Conservation (phyloP, 2,113 vertebrate genomes). For the Dasyornis broadbenti region DNA sequence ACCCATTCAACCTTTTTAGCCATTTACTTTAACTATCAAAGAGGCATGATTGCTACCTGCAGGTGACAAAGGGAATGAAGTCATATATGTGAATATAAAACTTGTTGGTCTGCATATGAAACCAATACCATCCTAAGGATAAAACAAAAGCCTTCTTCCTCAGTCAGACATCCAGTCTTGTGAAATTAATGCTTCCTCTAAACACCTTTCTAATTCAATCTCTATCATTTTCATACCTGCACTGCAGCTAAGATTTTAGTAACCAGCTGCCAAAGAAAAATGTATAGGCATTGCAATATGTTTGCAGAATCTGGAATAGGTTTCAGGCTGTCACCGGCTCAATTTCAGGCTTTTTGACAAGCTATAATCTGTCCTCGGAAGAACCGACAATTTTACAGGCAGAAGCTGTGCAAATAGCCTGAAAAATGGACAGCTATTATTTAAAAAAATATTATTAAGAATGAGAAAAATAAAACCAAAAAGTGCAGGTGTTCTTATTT, state of each 20-base stretch:
- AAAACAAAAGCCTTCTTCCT: neutral
- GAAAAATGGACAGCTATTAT: conserved; percentile 3
- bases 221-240: neutral
- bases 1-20: neutral
- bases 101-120: neutral
- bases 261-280: conserved; percentile 15
- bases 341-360: conserved; percentile 39
- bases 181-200: neutral
- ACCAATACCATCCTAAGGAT: neutral
- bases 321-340: conserved; percentile 13
- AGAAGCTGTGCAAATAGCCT: conserved; percentile 2
- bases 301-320: neutral
- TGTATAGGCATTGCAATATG: neutral
- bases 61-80: neutral
- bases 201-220: neutral
- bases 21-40: neutral
- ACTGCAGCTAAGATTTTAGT: neutral
- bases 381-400: neutral
- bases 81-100: neutral
- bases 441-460: neutral
- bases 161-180: neutral
- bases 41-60: neutral
- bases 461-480: neutral
- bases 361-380: conserved; percentile 30
- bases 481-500: neutral